Evolutionary conservation across 2,888 invertebrate species (phyloP), one percentile per base, ranked within the genome.

Genomic region (Piscicola geometra): DNA sequence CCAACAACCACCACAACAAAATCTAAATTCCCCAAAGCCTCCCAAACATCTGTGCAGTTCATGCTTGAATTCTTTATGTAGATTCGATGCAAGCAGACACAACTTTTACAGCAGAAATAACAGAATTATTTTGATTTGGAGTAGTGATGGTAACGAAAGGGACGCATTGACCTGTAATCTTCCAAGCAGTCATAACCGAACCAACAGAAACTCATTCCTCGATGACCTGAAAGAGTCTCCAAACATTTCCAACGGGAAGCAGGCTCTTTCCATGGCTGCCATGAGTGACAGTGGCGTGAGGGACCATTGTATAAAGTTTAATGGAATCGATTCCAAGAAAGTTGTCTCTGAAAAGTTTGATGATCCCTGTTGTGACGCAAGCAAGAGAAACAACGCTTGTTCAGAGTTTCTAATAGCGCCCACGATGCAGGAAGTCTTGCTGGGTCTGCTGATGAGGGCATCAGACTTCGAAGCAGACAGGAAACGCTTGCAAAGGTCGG

Each of bases 391-490:
- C n/a, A n/a, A n/a, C n/a, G n/a, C n/a, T n/a, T n/a, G n/a, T n/a
- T n/a, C n/a, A n/a, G n/a, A n/a, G n/a, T n/a, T n/a, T n/a, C n/a
- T n/a, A n/a, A n/a, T n/a, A n/a, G n/a, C n/a, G n/a, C n/a, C n/a
- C n/a, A n/a, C 5, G 9, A 56, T 56, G 60, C 12, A 3, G 5
- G 30, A 30, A 21, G n/a, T 60, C 9, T 35, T 72, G 18, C 28
- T 52, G 15, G 72, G 30, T n/a, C 50, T 72, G 30, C 9, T 72
- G n/a, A 30, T 30, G 15, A 72, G 56, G 35, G 72, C 72, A 15
- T 47, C 72, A 1, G 56, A 56, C 28, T 56, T 56, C 15, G 72
- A 72, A 33, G 30, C 72, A 15, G 1, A 33, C 15, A 12, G 47
- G 28, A 12, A 30, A 0, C 72, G 28, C n/a, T 28, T 50, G 25